Evolutionary conservation across 2,888 invertebrate genomes (phyloP).

Genomic region (Patella depressa): DNA sequence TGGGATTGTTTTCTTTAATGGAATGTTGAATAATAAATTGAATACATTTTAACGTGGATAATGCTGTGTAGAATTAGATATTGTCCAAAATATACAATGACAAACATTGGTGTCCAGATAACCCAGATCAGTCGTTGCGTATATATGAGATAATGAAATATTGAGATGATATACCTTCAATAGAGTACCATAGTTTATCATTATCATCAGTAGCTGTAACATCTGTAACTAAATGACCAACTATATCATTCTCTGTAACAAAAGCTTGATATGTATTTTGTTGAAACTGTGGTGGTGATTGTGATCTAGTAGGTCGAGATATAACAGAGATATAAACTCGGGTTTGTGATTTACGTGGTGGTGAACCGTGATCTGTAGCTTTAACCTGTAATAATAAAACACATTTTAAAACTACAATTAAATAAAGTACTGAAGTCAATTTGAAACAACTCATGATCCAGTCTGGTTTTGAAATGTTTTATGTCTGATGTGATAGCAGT

Average conservation of each 20-base stretch:
- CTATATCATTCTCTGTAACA: slow-evolving; percentile 77
- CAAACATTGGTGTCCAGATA: too few species aligned
- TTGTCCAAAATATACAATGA: too few species aligned
- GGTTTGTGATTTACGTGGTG: slow-evolving; percentile 38
- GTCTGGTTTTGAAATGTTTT: too few species aligned
- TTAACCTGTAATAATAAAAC: slow-evolving; percentile 37
- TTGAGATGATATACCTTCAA: slow-evolving; percentile 74
- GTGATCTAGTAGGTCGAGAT: slow-evolving; percentile 60
- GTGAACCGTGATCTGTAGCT: slow-evolving; percentile 59
- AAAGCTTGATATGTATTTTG: slow-evolving; percentile 70
- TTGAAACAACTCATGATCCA: too few species aligned
- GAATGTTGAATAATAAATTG: too few species aligned
- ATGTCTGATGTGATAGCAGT: background rate
- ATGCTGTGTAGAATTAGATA: too few species aligned
- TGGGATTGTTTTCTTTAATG: too few species aligned
- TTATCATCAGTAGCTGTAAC: slow-evolving; percentile 89
- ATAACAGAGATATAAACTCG: slow-evolving; percentile 58
- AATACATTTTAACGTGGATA: too few species aligned
- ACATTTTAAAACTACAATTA: too few species aligned
- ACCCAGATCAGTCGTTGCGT: too few species aligned
- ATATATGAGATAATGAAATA: too few species aligned
- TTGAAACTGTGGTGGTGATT: slow-evolving; percentile 76
- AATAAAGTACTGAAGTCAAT: too few species aligned
- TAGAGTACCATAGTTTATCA: slow-evolving; percentile 91
- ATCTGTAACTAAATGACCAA: slow-evolving; percentile 88